Evolutionary conservation across 2,888 invertebrate species (phyloP).

Genomic region (Archips xylosteana): DNA sequence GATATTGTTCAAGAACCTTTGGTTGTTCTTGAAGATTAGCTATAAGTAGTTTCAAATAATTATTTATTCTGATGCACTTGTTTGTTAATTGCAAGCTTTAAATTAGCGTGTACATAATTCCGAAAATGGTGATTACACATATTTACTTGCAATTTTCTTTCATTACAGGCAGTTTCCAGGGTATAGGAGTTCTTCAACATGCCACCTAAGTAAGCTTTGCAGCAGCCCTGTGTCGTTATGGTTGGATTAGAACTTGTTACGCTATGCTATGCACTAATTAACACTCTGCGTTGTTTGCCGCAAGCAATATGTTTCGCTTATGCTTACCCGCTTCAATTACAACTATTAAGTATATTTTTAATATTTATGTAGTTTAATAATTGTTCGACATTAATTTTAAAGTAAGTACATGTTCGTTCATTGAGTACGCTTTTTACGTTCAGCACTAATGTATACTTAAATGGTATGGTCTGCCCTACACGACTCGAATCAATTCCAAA

Average conservation of each 20-base stretch:
- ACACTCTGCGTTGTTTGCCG: constrained; percentile 13
- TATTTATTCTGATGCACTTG: neutral
- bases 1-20: neutral
- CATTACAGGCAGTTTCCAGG: constrained; percentile 78
- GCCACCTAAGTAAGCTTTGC: constrained; percentile 82
- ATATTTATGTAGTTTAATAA: neutral
- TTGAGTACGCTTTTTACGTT: neutral
- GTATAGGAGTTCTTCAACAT: constrained; percentile 75
- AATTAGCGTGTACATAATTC: neutral
- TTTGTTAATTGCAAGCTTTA: constrained; percentile 8
- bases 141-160: constrained; percentile 66
- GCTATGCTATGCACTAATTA: constrained; percentile 34
- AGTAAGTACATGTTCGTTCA: neutral
- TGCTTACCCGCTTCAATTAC: constrained; percentile 15
- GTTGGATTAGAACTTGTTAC: constrained; percentile 20
- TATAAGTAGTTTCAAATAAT: too few relatives aligned
- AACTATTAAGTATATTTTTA: neutral
- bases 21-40: too few relatives aligned
- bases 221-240: constrained; percentile 46
- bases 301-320: constrained; percentile 18
- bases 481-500: constrained; percentile 41
- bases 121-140: constrained; percentile 18
- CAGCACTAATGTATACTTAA: neutral
- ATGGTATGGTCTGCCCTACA: neutral
- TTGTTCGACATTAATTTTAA: neutral